A percentile compares a stretch with the other conserved stretches of the same genome.
These are phyloP conservation scores for Pantelozetes paolii DNA, from an alignment of 2,888 invertebrate species.

Conservation along the genomic window DNA sequence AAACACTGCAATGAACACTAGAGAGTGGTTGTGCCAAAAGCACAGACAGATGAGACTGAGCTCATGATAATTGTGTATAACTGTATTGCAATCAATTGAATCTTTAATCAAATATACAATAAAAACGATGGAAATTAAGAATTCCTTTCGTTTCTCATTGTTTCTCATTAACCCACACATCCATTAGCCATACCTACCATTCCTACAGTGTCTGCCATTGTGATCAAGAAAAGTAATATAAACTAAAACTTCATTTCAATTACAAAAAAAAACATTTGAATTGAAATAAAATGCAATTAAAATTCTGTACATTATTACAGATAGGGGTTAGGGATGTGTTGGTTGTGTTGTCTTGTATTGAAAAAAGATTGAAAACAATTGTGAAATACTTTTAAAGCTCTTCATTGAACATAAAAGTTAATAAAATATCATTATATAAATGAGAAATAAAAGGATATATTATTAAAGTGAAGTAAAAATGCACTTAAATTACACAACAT, in stretches of 20 bases:
- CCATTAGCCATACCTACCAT: background rate
- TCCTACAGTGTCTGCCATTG: background rate
- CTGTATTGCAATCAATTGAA: slow-evolving; percentile 21
- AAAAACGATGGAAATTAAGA: slow-evolving; percentile 27
- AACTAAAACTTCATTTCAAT: slow-evolving; percentile 24
- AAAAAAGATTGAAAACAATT: background rate
- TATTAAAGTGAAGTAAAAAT: slow-evolving; percentile 15
- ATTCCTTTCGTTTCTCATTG: slow-evolving; percentile 13
- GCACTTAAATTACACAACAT: background rate
- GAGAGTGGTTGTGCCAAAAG: background rate
- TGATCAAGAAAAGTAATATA: background rate
- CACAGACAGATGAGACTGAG: background rate
- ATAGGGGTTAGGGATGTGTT: background rate
- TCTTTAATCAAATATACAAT: slow-evolving; percentile 5
- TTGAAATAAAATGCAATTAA: slow-evolving; percentile 22
- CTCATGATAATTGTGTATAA: background rate
- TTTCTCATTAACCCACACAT: slow-evolving; percentile 32
- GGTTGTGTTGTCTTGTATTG: too few species aligned
- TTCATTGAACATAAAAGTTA: background rate
- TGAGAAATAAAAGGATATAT: background rate
- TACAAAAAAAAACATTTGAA: background rate
- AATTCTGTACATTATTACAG: slow-evolving; percentile 15
- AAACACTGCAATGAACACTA: background rate
- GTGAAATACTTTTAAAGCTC: background rate
- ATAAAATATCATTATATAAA: slow-evolving; percentile 16